Evolutionary conservation across 2,888 invertebrate species (phyloP), one percentile per base, ranked within the genome.

Genomic region (Pandemis corylana): DNA sequence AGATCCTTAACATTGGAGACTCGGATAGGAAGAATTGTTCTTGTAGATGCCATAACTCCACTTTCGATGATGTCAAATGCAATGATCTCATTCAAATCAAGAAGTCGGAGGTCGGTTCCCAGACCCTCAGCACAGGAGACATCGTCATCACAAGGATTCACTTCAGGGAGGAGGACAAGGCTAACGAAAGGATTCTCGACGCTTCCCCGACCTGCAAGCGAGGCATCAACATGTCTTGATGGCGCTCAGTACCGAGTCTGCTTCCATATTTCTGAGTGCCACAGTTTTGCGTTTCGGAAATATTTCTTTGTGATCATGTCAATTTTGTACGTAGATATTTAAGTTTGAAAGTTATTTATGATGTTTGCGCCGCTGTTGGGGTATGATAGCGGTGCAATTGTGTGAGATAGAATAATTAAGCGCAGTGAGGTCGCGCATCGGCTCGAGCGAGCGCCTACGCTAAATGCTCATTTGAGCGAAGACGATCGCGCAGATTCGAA

Each of bases 51-150:
- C 95, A 95, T 90, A 93, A 89, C 81, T 83, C 89, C 72, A 90
- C 87, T 79, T 87, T 89, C 77, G 91, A 90, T 59, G 89, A 91
- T 77, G 85, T 85, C 53, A 92, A 90, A 81, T 91, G 90, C 86
- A 90, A 91, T 88, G 85, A 91, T 90, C 85, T 95, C 92, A 88
- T 92, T 87, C 91, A 93, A 88, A 88, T 86, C 78, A 91, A 91
- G 85, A 91, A 92, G 79, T 78, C 86, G 10, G 96, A 96, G 81
- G 95, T 96, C 76, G 96, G 96, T 49, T 96, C 97, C 75, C 98
- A 98, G 91, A 98, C 98, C 2, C 94, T 98, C 65, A 98, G 98
- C 87, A 98, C 98, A 20, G 98, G 98, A 68, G 98, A 98, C 88
- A 97, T 98, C 84, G 98, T 98, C 71, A 98, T 98, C 83, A 98